These are phyloP conservation scores for Caenorhabditis briggsae DNA, from an alignment of 1,140 invertebrate species.

Conservation along the genomic window DNA sequence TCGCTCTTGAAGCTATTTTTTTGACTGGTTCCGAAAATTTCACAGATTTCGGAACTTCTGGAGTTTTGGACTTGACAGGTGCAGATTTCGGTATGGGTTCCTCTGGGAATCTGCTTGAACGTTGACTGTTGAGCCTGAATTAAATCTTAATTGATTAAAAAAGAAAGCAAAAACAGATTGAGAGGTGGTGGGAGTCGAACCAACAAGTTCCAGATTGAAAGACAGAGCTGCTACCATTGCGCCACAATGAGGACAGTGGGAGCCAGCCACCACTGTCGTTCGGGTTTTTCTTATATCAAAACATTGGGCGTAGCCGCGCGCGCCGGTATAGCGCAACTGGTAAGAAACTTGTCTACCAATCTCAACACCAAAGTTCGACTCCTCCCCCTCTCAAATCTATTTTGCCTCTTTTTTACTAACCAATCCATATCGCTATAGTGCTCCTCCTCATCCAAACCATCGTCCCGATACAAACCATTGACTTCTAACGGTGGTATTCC, in stretches of 20 bases:
- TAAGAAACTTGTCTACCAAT: no score
- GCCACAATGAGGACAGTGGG: no score
- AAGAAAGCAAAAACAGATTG: no score
- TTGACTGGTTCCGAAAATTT: neutral
- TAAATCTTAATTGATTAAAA: neutral
- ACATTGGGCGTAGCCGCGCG: no score
- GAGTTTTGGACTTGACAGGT: neutral
- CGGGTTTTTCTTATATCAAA: no score
- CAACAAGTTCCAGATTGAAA: no score
- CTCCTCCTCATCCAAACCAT: neutral
- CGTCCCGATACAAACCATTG: neutral
- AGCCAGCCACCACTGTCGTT: no score
- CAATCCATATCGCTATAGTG: neutral
- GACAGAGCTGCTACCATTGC: no score
- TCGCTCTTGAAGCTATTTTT: neutral
- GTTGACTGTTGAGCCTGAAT: slow-evolving; percentile 22
- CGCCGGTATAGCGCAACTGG: no score
- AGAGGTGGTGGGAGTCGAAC: no score
- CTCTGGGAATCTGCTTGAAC: slow-evolving; percentile 8
- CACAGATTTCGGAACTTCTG: neutral
- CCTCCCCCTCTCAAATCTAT: no score
- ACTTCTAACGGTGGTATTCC: slow-evolving; percentile 13
- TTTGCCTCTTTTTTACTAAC: neutral
- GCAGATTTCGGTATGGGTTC: slow-evolving; percentile 12
- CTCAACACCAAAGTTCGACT: no score